Conservation (phyloP, 1,140 invertebrate species). For the Mamestra configurata region DNA sequence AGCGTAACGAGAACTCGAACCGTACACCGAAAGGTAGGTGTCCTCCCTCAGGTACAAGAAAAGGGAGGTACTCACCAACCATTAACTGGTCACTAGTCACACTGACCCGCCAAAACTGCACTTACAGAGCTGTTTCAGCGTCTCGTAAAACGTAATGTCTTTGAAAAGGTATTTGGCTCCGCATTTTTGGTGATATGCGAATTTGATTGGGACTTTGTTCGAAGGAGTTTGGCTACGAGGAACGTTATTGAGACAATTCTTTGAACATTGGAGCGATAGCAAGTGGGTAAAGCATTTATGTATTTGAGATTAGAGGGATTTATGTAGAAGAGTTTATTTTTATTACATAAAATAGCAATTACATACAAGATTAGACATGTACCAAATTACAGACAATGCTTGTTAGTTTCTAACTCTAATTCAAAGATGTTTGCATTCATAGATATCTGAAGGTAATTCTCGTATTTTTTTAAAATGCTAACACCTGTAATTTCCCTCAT, state of each 20-base stretch:
- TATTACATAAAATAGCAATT: neutral
- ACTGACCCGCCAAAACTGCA: slow-evolving; percentile 60
- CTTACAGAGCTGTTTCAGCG: slow-evolving; percentile 59
- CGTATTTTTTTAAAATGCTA: too few relatives aligned
- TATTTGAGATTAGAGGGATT: neutral
- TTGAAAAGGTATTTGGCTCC: slow-evolving; percentile 49
- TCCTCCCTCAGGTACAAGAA: slow-evolving; percentile 60
- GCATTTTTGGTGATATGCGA: slow-evolving; percentile 41
- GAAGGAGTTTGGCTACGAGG: neutral
- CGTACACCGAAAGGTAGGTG: slow-evolving; percentile 34
- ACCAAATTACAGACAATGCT: too few relatives aligned
- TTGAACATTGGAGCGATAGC: slow-evolving; percentile 1
- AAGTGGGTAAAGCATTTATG: neutral
- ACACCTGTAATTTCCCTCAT: too few relatives aligned
- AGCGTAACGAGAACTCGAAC: slow-evolving; percentile 29
- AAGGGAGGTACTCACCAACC: slow-evolving; percentile 56
- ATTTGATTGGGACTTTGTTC: slow-evolving; percentile 48
- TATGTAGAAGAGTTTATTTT: neutral
- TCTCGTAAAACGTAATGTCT: slow-evolving; percentile 57
- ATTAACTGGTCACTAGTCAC: slow-evolving; percentile 63
- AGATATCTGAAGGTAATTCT: too few relatives aligned
- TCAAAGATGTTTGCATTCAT: too few relatives aligned
- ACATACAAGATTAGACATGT: too few relatives aligned
- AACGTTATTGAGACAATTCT: slow-evolving; percentile 9
- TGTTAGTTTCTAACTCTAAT: too few relatives aligned